Base-by-base conservation (phyloP, 2,797 vertebrate genomes). In the Lacerta viridis region DNA sequence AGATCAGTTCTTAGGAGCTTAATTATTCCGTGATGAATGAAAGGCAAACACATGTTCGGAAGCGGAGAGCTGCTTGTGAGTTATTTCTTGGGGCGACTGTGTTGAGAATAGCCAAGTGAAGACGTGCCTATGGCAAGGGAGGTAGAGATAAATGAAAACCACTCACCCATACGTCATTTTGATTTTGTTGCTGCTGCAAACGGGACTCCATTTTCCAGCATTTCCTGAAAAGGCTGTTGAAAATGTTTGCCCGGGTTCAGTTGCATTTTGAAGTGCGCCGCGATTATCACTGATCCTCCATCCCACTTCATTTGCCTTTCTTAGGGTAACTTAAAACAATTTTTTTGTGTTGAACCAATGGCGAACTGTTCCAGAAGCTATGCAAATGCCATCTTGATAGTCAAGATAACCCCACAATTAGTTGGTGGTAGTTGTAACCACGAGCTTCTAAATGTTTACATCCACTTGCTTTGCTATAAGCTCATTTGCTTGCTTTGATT, bases 11-110 rank as follows among this genome's bases (percentile, higher is more conserved):
- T 85, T 85, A 88, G 71, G 46, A 81, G 86, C 78, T 84, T 84
- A 85, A 77, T 82, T 81, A 78, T 85, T 88, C 59, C 25, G 25
- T 84, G 86, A 89, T 86, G 71, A 89, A 89, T 90, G 85, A 64
- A 79, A 88, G 79, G 83, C 46, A 90, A 88, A 82, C 76, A 90
- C 50, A 77, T 77, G 43, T 46, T 85, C 78, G 15, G 61, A 71
- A 74, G n/a, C n/a, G 20, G 71, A 68, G 59, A 46, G 23, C 43
- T 46, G 36, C 36, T 81, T 10, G 39, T 87, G 83, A 84, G 81
- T 88, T 90, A 84, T 84, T 84, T 87, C 55, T 84, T 33, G 39
- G 43, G 76, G 77, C 55, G n/a, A 69, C 27, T 25, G 15, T 39
- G 64, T 41, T 7, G 3, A 55, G 76, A 90, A 66, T 92, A 82